phyloP scores from a whole-genome alignment of 2,797 vertebrate species.

The Enteromius paludinosus region DNA sequence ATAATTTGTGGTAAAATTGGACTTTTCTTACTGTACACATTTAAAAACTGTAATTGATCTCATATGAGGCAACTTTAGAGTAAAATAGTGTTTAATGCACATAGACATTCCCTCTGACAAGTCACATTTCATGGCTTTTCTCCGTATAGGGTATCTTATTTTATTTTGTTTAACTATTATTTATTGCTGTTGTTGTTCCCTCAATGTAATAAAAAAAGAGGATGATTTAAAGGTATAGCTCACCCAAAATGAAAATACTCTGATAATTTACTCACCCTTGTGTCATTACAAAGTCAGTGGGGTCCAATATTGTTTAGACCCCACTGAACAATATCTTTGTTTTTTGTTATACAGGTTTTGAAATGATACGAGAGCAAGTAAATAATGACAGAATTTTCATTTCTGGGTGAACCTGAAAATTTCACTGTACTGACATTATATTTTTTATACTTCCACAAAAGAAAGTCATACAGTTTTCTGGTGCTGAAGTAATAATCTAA shows the following conservation, averaged over 20 bases:
- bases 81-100: background rate
- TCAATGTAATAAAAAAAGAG: no score
- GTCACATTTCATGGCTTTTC: background rate
- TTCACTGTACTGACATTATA: background rate
- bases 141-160: background rate
- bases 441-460: background rate
- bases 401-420: background rate
- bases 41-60: background rate
- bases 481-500: background rate
- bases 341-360: background rate
- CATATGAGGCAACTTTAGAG: background rate
- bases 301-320: background rate
- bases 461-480: background rate
- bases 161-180: background rate
- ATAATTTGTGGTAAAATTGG: background rate
- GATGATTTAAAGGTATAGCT: background rate
- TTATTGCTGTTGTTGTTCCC: background rate
- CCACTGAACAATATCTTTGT: background rate
- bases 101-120: no score
- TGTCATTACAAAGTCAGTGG: background rate
- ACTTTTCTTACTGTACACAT: background rate
- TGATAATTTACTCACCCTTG: background rate
- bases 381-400: no score
- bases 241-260: background rate
- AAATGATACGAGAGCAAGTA: background rate